phyloP scores from a whole-genome alignment of 1,140 invertebrate species.

The Apis florea region DNA sequence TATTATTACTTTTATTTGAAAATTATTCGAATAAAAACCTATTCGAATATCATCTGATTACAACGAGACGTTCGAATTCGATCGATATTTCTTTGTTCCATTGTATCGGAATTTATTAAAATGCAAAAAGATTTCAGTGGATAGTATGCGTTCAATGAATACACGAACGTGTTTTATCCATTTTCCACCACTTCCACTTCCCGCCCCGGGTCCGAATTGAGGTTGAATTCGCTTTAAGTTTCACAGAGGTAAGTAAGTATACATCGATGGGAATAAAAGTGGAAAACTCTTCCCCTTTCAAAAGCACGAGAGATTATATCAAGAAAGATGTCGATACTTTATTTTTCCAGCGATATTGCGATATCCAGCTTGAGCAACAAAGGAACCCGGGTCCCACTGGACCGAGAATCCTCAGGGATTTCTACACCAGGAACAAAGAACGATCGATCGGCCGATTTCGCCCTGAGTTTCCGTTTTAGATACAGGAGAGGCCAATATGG shows the following conservation, averaged over 20 bases:
- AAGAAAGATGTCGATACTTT: slow-evolving; percentile 60
- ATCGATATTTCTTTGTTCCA: background rate
- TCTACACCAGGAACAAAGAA: slow-evolving; percentile 47
- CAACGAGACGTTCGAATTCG: background rate
- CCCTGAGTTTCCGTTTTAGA: slow-evolving; percentile 34
- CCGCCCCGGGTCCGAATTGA: too few relatives aligned
- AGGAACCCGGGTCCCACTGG: slow-evolving; percentile 34
- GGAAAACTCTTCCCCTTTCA: slow-evolving; percentile 51
- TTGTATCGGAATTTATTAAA: slow-evolving; percentile 12
- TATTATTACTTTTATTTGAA: too few relatives aligned
- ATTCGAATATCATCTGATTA: too few relatives aligned
- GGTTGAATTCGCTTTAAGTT: slow-evolving; percentile 39
- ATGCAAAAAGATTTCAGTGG: background rate
- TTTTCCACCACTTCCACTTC: background rate
- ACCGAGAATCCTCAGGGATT: slow-evolving; percentile 44
- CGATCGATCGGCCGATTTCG: slow-evolving; percentile 48
- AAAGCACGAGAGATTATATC: slow-evolving; percentile 60
- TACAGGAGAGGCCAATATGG: slow-evolving; percentile 49
- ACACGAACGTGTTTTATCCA: background rate
- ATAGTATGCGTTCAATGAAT: background rate
- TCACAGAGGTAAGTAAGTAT: slow-evolving; percentile 46
- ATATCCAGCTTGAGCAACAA: slow-evolving; percentile 47
- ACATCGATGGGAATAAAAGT: slow-evolving; percentile 63
- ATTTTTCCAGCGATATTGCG: slow-evolving; percentile 62
- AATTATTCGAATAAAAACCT: too few relatives aligned